Evolutionary conservation across 2,888 invertebrate species (phyloP).

Genomic region (Callyntrura guangdongensis): DNA sequence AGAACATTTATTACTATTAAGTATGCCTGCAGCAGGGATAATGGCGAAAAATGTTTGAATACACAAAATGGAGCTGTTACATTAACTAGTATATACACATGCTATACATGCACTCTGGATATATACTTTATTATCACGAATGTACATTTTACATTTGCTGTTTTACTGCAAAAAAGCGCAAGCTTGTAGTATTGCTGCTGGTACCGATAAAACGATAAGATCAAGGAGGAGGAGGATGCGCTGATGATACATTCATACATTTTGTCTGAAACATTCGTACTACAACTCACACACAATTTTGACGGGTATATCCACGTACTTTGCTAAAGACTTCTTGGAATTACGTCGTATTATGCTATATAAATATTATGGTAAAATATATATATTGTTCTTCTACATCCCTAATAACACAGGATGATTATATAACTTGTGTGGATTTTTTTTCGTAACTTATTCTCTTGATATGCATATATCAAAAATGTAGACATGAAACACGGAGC

Average conservation of each 20-base stretch:
- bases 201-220: constrained; percentile 32
- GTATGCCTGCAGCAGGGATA: neutral
- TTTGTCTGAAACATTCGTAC: neutral
- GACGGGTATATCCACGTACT: neutral
- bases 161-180: neutral
- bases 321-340: constrained; percentile 69
- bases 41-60: constrained; percentile 16
- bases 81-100: too few relatives aligned
- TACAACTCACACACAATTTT: neutral
- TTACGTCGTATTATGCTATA: neutral
- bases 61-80: constrained; percentile 36
- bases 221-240: neutral
- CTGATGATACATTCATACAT: constrained; percentile 30
- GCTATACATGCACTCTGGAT: neutral
- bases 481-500: constrained; percentile 45
- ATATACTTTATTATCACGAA: constrained; percentile 8
- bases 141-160: neutral
- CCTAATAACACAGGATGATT: constrained; percentile 37
- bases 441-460: constrained; percentile 25
- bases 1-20: constrained; percentile 17
- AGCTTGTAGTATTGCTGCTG: neutral
- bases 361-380: neutral
- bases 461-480: constrained; percentile 52
- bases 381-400: neutral
- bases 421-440: constrained; percentile 27